These are phyloP conservation scores for Drosophila mayaguana DNA, from an alignment of 2,888 invertebrate species.

Conservation along the genomic window DNA sequence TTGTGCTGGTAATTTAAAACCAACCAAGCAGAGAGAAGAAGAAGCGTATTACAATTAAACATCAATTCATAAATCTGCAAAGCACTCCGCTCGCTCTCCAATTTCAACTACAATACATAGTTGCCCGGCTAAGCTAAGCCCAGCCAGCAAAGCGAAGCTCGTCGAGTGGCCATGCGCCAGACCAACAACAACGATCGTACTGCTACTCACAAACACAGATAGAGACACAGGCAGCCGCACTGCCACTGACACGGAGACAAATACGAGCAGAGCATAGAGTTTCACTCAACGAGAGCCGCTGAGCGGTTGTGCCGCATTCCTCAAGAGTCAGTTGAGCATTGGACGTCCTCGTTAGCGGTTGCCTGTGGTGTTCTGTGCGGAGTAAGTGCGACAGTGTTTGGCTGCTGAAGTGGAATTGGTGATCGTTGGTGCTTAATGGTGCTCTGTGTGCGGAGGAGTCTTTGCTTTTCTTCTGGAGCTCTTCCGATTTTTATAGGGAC, in stretches of 20 bases:
- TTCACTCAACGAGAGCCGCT: slow-evolving; percentile 65
- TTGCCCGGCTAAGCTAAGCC: slow-evolving; percentile 33
- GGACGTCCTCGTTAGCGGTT: slow-evolving; percentile 83
- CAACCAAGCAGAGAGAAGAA: slow-evolving; percentile 6
- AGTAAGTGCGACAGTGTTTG: slow-evolving; percentile 42
- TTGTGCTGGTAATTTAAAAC: slow-evolving; percentile 32
- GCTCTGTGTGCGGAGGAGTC: slow-evolving; percentile 55
- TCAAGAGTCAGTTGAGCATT: slow-evolving; percentile 81
- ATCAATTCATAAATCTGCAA: slow-evolving; percentile 49
- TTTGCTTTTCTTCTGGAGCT: slow-evolving; percentile 64
- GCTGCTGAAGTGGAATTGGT: slow-evolving; percentile 14
- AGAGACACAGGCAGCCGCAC: slow-evolving; percentile 5
- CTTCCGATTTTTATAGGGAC: slow-evolving; percentile 29
- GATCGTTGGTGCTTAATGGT: slow-evolving; percentile 8
- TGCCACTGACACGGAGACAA: slow-evolving; percentile 5
- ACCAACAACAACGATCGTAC: slow-evolving; percentile 29
- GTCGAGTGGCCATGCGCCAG: slow-evolving; percentile 15
- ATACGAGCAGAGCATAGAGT: slow-evolving; percentile 52
- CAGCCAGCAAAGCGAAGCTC: slow-evolving; percentile 29
- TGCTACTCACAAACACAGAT: slow-evolving; percentile 25
- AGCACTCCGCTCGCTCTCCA: slow-evolving; percentile 14
- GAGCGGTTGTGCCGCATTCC: slow-evolving; percentile 60
- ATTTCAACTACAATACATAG: slow-evolving; percentile 26
- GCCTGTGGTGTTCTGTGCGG: slow-evolving; percentile 69
- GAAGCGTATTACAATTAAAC: slow-evolving; percentile 30